Evolutionary conservation across 2,888 invertebrate species (phyloP).

Genomic region (Philereme vetulata): DNA sequence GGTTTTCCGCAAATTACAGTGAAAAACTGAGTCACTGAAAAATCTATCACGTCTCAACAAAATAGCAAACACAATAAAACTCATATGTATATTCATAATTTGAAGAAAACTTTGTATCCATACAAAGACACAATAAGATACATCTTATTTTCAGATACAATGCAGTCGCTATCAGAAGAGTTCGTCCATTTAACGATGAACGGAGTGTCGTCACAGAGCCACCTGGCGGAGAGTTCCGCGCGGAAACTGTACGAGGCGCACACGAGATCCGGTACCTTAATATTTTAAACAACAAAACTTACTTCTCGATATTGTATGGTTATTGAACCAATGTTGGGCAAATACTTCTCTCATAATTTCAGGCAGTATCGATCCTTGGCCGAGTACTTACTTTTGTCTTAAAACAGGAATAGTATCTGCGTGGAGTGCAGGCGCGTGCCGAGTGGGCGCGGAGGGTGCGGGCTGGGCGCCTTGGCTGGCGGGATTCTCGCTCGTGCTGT

Average conservation of each 20-base stretch:
- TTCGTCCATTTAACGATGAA: slow-evolving; percentile 45
- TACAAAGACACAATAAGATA: no score
- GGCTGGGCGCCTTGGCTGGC: slow-evolving; percentile 86
- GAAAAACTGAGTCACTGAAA: no score
- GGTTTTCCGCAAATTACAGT: no score
- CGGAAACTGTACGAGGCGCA: slow-evolving; percentile 56
- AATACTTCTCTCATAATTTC: no score
- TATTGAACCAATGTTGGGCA: no score
- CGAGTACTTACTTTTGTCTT: background rate
- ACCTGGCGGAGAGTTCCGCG: slow-evolving; percentile 58
- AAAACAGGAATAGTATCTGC: slow-evolving; percentile 58
- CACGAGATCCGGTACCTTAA: slow-evolving; percentile 47
- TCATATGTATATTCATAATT: no score
- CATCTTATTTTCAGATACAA: slow-evolving; percentile 36
- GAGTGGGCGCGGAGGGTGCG: slow-evolving; percentile 69
- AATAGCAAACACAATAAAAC: no score
- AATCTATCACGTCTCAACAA: no score
- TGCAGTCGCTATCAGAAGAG: slow-evolving; percentile 46
- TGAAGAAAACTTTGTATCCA: no score
- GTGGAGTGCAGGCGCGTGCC: slow-evolving; percentile 66
- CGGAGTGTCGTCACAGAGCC: slow-evolving; percentile 55
- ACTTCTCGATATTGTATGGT: no score
- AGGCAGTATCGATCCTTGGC: background rate
- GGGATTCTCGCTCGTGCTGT: slow-evolving; percentile 84
- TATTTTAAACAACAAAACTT: no score